Percentiles rank a stretch among this genome's conserved stretches.
phyloP scores from a whole-genome alignment of 2,113 vertebrate species.

The Todiramphus saurophagus region DNA sequence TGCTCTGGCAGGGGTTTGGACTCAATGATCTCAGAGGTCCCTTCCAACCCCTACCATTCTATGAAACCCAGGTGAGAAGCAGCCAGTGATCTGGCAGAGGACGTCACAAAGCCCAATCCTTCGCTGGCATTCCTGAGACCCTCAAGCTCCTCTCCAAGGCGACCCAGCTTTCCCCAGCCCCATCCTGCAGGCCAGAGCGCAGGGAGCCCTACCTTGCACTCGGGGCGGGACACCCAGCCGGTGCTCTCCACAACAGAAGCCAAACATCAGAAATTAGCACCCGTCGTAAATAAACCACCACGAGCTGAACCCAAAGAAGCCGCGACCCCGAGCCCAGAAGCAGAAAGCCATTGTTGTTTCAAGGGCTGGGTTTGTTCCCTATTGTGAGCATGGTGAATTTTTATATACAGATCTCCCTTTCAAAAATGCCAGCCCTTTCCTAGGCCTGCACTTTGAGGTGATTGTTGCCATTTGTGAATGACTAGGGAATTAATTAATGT shows the following conservation, averaged over 20 bases:
- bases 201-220: background rate
- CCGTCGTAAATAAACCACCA: background rate
- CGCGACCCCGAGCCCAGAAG: rapidly evolving
- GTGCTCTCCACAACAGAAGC: background rate
- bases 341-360: background rate
- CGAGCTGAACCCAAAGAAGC: background rate
- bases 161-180: background rate
- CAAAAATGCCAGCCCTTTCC: slow-evolving; percentile 66
- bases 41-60: too few species aligned
- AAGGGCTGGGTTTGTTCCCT: background rate
- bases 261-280: background rate
- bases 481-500: slow-evolving; percentile 77
- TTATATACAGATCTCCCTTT: slow-evolving; percentile 67
- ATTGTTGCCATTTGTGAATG: slow-evolving; percentile 76
- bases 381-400: slow-evolving; percentile 58
- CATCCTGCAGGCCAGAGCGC: background rate
- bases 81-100: background rate
- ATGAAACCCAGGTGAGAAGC: background rate
- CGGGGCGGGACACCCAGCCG: background rate
- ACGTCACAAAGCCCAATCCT: background rate
- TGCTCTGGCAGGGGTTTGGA: too few species aligned
- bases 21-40: too few species aligned
- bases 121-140: background rate
- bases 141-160: background rate
- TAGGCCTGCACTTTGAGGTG: slow-evolving; percentile 60